A percentile compares a stretch with the other conserved stretches of the same genome.
phyloP scores from a whole-genome alignment of 2,113 vertebrate genomes.

The Antennarius striatus region DNA sequence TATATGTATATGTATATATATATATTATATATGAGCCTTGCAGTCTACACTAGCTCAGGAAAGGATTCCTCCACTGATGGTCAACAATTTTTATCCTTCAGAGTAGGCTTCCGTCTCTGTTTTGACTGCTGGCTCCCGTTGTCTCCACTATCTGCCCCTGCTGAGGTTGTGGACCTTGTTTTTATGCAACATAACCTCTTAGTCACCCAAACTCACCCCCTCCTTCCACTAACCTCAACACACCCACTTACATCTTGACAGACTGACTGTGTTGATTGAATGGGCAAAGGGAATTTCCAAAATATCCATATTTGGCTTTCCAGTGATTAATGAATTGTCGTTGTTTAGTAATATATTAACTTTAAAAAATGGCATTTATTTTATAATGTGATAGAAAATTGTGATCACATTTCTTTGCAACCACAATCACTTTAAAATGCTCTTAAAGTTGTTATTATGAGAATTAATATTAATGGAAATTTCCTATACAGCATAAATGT shows the following conservation, averaged over 20 bases:
- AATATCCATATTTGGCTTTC: constrained; percentile 61
- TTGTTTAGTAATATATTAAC: constrained; percentile 18
- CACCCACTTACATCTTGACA: constrained; percentile 55
- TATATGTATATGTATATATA: neutral
- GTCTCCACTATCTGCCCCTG: constrained; percentile 32
- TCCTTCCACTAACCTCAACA: constrained; percentile 56
- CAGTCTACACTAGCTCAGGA: neutral
- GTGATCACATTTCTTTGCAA: too few species aligned
- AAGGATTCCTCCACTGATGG: constrained; percentile 28
- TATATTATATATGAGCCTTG: neutral
- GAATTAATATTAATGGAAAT: neutral
- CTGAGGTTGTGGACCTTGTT: constrained; percentile 56
- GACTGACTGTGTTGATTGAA: constrained; percentile 10
- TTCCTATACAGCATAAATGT: neutral
- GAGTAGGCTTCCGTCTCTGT: constrained; percentile 35
- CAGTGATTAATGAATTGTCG: constrained; percentile 12
- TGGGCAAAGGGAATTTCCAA: constrained; percentile 65
- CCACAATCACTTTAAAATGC: neutral
- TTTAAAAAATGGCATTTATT: neutral
- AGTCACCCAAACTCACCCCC: constrained; percentile 67
- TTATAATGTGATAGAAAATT: too few species aligned
- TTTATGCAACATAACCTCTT: constrained; percentile 67
- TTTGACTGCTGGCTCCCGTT: constrained; percentile 46
- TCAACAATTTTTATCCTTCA: constrained; percentile 8
- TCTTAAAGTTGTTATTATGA: neutral